phyloP scores from a whole-genome alignment of 2,113 vertebrate genomes.

The Gambusia holbrooki region DNA sequence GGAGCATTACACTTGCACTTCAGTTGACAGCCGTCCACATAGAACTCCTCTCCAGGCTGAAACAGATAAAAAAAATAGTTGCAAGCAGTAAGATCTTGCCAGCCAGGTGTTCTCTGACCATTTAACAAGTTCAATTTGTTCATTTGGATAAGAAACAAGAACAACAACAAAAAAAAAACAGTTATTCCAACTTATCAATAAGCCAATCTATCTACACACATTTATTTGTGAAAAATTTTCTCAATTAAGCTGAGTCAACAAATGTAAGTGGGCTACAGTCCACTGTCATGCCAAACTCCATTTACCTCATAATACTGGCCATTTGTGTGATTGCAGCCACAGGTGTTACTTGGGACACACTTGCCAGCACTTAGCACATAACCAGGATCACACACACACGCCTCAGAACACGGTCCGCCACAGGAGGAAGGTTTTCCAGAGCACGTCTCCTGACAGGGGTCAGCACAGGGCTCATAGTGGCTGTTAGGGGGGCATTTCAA shows the following conservation, averaged over 20 bases:
- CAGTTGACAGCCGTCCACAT: slow-evolving; percentile 65
- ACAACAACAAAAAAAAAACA: not conserved
- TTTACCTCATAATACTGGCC: slow-evolving; percentile 79
- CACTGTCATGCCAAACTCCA: not conserved
- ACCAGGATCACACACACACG: slow-evolving; percentile 79
- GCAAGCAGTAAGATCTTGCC: not conserved
- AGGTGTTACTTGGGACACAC: slow-evolving; percentile 70
- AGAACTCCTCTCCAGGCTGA: slow-evolving; percentile 79
- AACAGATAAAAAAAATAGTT: slow-evolving; percentile 11
- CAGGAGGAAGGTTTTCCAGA: no score
- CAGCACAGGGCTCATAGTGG: slow-evolving; percentile 72
- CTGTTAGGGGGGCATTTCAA: slow-evolving; percentile 74
- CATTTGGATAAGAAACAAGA: not conserved
- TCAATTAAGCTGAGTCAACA: no score
- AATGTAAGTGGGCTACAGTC: no score
- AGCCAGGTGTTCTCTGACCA: no score
- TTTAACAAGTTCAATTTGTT: not conserved
- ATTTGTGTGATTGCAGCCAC: slow-evolving; percentile 72
- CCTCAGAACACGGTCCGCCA: not conserved
- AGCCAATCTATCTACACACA: not conserved
- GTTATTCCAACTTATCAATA: not conserved
- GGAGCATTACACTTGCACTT: slow-evolving; percentile 72
- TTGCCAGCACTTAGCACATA: slow-evolving; percentile 78
- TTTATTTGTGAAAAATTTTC: not conserved
- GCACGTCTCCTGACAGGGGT: no score